Conservation (phyloP, 2,888 invertebrate species). For the Sicus ferrugineus region DNA sequence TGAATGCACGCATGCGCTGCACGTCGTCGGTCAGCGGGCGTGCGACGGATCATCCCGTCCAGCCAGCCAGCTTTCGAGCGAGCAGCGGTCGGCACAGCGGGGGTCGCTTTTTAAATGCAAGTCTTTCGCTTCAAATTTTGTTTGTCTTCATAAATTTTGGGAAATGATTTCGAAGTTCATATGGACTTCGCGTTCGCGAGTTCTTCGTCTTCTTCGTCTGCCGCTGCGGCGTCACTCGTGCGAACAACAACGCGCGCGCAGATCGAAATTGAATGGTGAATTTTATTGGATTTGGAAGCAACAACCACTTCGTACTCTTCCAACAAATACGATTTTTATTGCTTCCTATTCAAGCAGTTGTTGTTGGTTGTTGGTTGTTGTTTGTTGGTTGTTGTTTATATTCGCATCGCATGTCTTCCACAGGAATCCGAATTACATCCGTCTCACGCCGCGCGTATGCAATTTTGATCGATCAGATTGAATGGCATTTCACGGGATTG, state of each 20-base stretch:
- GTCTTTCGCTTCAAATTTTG: slow-evolving; percentile 24
- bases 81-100: slow-evolving; percentile 31
- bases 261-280: background rate
- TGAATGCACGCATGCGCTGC: background rate
- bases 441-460: too few species aligned
- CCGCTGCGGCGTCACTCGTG: background rate
- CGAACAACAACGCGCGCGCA: background rate
- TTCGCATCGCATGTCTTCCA: too few species aligned
- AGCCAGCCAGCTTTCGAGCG: background rate
- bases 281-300: slow-evolving; percentile 3
- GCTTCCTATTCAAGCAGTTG: too few species aligned
- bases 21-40: background rate
- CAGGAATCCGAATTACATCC: too few species aligned
- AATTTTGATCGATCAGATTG: too few species aligned
- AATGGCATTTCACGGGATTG: too few species aligned
- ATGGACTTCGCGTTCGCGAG: background rate
- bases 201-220: background rate
- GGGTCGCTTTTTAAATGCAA: slow-evolving; percentile 32
- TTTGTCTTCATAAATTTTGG: slow-evolving; percentile 23
- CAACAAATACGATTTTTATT: background rate
- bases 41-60: background rate
- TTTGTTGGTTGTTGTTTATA: too few species aligned
- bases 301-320: background rate
- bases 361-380: too few species aligned
- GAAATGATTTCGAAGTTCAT: slow-evolving; percentile 1